These are phyloP conservation scores for Aphelenchoides avenae DNA, from an alignment of 1,140 invertebrate genomes.

Conservation along the genomic window DNA sequence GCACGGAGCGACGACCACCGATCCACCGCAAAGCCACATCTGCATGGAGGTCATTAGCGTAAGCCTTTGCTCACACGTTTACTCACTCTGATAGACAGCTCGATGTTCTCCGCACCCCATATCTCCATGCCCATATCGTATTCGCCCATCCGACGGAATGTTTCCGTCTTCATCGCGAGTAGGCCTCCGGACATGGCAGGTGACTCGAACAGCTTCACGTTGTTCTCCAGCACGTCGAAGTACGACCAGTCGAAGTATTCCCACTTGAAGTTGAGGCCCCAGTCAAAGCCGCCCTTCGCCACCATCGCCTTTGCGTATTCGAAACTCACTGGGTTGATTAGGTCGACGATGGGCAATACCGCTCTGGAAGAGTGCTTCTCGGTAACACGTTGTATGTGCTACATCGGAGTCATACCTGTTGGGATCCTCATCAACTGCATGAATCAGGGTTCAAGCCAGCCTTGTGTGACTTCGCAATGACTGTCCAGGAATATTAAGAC, in stretches of 20 bases:
- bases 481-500: constrained; percentile 93
- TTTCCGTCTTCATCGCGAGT: constrained; percentile 82
- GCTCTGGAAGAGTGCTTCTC: constrained; percentile 64
- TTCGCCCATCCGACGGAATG: constrained; percentile 81
- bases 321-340: constrained; percentile 93
- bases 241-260: constrained; percentile 73
- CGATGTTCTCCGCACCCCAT: no score
- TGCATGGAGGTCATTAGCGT: constrained; percentile 18
- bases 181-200: constrained; percentile 62
- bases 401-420: constrained; percentile 32
- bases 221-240: constrained; percentile 70
- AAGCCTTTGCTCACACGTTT: no score
- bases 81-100: no score
- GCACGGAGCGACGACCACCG: constrained; percentile 54
- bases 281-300: constrained; percentile 71
- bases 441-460: constrained; percentile 55
- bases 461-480: constrained; percentile 88
- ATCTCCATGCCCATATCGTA: no score
- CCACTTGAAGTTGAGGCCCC: constrained; percentile 75
- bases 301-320: constrained; percentile 66
- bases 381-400: no score
- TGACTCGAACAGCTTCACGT: constrained; percentile 75
- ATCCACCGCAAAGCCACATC: constrained; percentile 59
- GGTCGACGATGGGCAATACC: constrained; percentile 85
- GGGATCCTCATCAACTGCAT: constrained; percentile 48